Evolutionary conservation across 53 echinoderm and acorn worm species (phyloP), one percentile per base, ranked within the genome.

Genomic region (Luidia sarsii): DNA sequence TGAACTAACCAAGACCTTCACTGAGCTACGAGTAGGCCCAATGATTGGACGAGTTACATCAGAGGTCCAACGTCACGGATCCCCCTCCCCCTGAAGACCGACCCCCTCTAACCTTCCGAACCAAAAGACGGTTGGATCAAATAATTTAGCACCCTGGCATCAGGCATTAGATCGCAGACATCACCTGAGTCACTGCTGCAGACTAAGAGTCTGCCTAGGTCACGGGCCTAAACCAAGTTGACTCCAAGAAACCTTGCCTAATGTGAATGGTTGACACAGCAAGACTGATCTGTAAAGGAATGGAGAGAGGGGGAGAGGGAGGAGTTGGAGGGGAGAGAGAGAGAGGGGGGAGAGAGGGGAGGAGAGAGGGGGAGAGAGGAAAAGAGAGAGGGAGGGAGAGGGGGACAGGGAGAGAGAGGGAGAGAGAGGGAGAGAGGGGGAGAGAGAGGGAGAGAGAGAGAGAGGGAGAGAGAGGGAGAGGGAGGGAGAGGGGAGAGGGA

Each of bases 101-200:
- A 20, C 60, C 25, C 5, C n/a, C n/a, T n/a, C n/a, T n/a, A n/a
- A n/a, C n/a, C n/a, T n/a, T n/a, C n/a, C n/a, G n/a, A n/a, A n/a
- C n/a, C n/a, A n/a, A n/a, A n/a, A n/a, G n/a, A n/a, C n/a, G n/a
- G n/a, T n/a, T 21, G 77, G 62, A 77, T 77, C 62, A 77, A 77
- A 61, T 32, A 45, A 32, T 77, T 77, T 59, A 55, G 48, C 38
- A 59, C 28, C 31, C 60, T 39, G 45, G 39, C 77, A 60, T 59
- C 60, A 24, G 45, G 35, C n/a, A 27, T 55, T 1, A 46, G 39
- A 77, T 54, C 59, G 25, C 31, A 30, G 62, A 59, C 77, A 61
- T 48, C 77, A 60, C 41, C 60, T 46, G 61, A 60, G 37, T 23
- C 38, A 8, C 14, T n/a, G n/a, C n/a, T 13, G 57, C 16, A 23